Percentiles rank a stretch among this genome's conserved stretches.
Evolutionary conservation across 2,113 vertebrate species (phyloP).

Genomic region (Mormyrus iriodes): DNA sequence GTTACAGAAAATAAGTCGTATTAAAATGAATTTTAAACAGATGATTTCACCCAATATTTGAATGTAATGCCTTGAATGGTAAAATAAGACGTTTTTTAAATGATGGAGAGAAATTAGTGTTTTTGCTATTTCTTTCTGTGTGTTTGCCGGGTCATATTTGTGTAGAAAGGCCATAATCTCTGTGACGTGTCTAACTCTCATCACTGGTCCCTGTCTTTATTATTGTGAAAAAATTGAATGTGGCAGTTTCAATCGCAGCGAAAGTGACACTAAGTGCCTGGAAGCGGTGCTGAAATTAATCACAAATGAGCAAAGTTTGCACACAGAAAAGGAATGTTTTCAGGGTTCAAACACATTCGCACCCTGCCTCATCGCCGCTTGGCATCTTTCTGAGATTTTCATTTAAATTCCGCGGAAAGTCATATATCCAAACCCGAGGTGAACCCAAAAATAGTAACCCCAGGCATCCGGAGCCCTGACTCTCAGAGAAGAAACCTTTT

Average conservation of each 20-base stretch:
- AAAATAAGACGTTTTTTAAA: not conserved
- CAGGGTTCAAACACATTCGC: not conserved
- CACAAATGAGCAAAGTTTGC: slow-evolving; percentile 16
- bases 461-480: not conserved
- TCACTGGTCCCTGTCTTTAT: not conserved
- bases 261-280: slow-evolving; percentile 14
- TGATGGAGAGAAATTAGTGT: not conserved
- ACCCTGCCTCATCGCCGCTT: not conserved
- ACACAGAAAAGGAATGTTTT: not conserved
- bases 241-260: slow-evolving; percentile 7
- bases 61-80: not conserved
- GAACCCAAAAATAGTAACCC: not conserved
- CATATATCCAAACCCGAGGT: not conserved
- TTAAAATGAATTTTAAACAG: not conserved
- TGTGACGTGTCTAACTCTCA: slow-evolving; percentile 4
- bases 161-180: not conserved
- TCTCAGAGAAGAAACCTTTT: not conserved
- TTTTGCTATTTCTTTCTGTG: not conserved
- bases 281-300: slow-evolving; percentile 13
- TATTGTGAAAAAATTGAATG: slow-evolving; percentile 15
- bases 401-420: not conserved
- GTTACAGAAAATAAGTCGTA: not conserved
- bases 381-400: not conserved
- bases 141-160: not conserved
- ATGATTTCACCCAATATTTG: not conserved